Evolutionary conservation across 2,888 invertebrate species (phyloP), one percentile per base, ranked within the genome.

Genomic region (Aplocera efformata): DNA sequence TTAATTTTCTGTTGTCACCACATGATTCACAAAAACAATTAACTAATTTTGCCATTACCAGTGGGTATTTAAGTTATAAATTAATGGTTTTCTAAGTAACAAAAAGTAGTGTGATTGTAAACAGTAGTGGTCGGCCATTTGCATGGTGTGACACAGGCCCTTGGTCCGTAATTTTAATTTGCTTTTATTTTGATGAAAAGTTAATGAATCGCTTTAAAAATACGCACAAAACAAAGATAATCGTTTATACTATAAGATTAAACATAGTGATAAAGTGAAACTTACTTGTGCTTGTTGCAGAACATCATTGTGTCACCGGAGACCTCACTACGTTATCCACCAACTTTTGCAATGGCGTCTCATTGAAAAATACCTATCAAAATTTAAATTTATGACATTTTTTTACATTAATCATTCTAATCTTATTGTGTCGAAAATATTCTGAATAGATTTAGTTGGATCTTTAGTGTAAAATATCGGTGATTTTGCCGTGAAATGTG

Each of bases 51-150:
- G 17, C 37, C 11, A 34, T 48, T 31, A 54, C 56, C 55, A 60
- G 10, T 45, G 40, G 13, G 22, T n/a, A 27, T 39, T 68, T 67
- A 60, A 45, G 58, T 69, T 48, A 72, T 58, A 45, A 67, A 61
- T 30, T 50, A 63, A 56, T 43, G 34, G 37, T 56, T 65, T 67
- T 67, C 60, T 21, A 63, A 49, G 50, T 58, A 63, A 64, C 36
- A 68, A 81, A 79, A 72, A 70, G 70, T 62, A 59, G 61, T 64
- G 83, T 72, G 79, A 70, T 90, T 90, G 90, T 80, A 82, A 85
- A 84, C 80, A 89, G 91, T 91, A 91, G 91, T 91, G 89, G 90
- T 91, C 92, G 90, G 91, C 92, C 92, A 92, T 92, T 91, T 90
- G 90, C 89, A 89, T 88, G 90, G 90, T 89, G 90, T 86, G 90